A percentile compares a stretch with the other conserved stretches of the same genome.
These are phyloP conservation scores for Leucozona laternaria DNA, from an alignment of 2,888 invertebrate species.

Conservation along the genomic window DNA sequence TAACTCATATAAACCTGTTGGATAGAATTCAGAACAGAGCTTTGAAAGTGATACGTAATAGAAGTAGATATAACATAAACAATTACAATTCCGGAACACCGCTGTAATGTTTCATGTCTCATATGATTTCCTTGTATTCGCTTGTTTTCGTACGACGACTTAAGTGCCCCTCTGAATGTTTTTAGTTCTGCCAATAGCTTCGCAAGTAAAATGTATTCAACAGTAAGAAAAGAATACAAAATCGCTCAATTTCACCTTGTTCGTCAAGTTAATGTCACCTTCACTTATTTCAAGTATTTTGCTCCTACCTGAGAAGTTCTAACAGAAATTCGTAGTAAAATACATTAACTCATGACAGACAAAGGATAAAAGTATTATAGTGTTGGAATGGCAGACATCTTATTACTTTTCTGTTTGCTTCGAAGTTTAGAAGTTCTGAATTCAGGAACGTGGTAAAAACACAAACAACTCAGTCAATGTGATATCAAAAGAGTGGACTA, in stretches of 20 bases:
- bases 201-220: neutral
- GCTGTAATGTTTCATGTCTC: no score
- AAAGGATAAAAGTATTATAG: slow-evolving; percentile 6
- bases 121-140: no score
- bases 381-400: neutral
- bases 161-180: no score
- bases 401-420: slow-evolving; percentile 11
- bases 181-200: no score
- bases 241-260: neutral
- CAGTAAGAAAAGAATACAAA: neutral
- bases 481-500: slow-evolving; percentile 2
- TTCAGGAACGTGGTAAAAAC: neutral
- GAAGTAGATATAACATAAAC: no score
- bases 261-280: slow-evolving; percentile 3
- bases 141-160: no score
- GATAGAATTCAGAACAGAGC: no score
- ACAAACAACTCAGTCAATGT: neutral
- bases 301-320: neutral
- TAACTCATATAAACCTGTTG: no score
- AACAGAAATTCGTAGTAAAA: neutral
- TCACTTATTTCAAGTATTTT: neutral
- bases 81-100: no score
- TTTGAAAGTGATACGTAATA: no score
- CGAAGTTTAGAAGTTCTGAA: slow-evolving; percentile 5
- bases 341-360: neutral